phyloP scores from a whole-genome alignment of 2,797 vertebrate species.

The Borostomias antarcticus region DNA sequence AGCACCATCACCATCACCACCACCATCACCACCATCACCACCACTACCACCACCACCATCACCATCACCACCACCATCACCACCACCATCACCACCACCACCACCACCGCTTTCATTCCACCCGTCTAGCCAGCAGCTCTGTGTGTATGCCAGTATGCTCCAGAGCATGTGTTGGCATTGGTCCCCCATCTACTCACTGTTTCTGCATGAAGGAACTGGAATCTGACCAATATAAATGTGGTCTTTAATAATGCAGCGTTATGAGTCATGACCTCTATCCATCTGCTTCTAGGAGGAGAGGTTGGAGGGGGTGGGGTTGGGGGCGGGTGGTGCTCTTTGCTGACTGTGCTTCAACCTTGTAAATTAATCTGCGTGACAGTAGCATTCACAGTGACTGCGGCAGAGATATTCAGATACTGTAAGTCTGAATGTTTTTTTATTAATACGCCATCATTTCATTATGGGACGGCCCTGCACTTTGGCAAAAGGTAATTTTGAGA shows the following conservation, averaged over 20 bases:
- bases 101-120: too few relatives aligned
- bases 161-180: background rate
- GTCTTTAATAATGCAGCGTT: slow-evolving; percentile 25
- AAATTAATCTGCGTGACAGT: slow-evolving; percentile 39
- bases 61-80: too few relatives aligned
- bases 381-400: slow-evolving; percentile 29
- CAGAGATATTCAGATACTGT: slow-evolving; percentile 46
- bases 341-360: slow-evolving; percentile 13
- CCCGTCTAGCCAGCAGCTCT: too few relatives aligned
- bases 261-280: slow-evolving; percentile 8
- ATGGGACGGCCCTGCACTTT: slow-evolving; percentile 23
- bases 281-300: slow-evolving; percentile 11
- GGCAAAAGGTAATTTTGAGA: slow-evolving; percentile 14
- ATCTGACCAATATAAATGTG: background rate
- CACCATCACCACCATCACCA: too few relatives aligned
- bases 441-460: slow-evolving; percentile 41
- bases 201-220: slow-evolving; percentile 5
- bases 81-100: too few relatives aligned
- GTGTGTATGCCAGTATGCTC: too few relatives aligned
- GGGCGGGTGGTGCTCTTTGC: background rate
- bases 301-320: background rate
- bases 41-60: too few relatives aligned
- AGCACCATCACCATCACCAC: too few relatives aligned
- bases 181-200: slow-evolving; percentile 18
- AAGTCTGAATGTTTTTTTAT: slow-evolving; percentile 44